Base-by-base conservation (phyloP, 2,888 invertebrate species). In the Thereva unica region DNA sequence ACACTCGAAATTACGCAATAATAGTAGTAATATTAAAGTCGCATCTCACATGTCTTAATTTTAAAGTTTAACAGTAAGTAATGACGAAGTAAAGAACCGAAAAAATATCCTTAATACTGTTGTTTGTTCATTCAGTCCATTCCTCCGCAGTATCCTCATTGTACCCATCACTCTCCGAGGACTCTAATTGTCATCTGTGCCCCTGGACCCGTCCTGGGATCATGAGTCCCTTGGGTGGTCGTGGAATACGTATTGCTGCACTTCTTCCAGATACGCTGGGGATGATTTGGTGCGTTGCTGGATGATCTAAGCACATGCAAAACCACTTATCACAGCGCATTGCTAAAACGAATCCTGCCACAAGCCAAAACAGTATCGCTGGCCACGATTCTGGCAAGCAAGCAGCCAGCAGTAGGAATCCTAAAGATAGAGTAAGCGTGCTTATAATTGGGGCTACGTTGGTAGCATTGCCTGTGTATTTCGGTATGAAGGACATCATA, bases 101-200 rank as follows among this genome's bases (percentile, higher is more conserved):
- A 23, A 23, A 23, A 23, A 23, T 41, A 9, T 50, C 34, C 35
- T 47, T 61, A 61, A 61, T 61, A 61, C 61, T 61, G 61, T 12
- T 9, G n/a, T 9, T 53, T 6, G 1, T 23, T 61, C 61, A 75
- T 35, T 75, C 75, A 64, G 74, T 74, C 75, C 75, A 75, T 69
- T 75, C 74, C 50, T 73, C 73, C 10, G 73, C 72, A 50, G 71
- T 73, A 49, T 73, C 73, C 70, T 81, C 81, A 70, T 80, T 77
- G 69, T 68, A 69, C 37, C 77, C 77, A 68, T 80, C 80, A 72
- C 78, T 78, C 71, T 77, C 78, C 61, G 82, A 80, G 74, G 78
- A 78, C 71, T 80, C 79, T 50, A 69, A 61, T 66, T 81, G 81
- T 81, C 81, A 81, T 77, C 82, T 80, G n/a, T 75, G 59, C 35